phyloP scores from a whole-genome alignment of 2,888 invertebrate species.

The Kryphioiulus occultus region DNA sequence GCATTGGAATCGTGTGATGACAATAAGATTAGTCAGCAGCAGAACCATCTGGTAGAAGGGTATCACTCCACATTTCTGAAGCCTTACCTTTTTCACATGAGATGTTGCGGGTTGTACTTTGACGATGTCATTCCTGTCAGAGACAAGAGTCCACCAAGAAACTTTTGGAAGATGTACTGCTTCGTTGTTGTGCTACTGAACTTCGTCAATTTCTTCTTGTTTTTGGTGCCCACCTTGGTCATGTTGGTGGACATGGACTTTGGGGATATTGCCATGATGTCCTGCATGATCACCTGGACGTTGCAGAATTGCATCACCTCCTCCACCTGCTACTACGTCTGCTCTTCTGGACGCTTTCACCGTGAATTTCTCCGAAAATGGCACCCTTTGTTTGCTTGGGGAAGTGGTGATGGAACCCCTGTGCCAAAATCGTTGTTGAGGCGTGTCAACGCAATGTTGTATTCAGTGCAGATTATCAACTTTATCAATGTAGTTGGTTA shows the following conservation, averaged over 20 bases:
- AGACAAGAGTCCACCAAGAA: background rate
- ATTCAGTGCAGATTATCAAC: background rate
- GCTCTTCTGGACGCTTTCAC: background rate
- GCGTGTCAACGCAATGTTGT: background rate
- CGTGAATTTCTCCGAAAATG: background rate
- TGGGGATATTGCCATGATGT: background rate
- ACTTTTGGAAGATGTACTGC: background rate
- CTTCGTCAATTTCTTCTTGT: background rate
- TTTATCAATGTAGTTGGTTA: background rate
- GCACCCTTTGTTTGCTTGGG: background rate
- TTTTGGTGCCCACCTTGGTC: background rate
- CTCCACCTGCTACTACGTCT: conserved; percentile 28
- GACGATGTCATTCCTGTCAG: background rate
- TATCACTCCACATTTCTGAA: background rate
- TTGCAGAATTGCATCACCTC: conserved; percentile 11
- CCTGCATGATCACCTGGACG: background rate
- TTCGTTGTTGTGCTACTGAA: background rate
- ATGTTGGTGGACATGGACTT: background rate
- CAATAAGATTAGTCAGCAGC: background rate
- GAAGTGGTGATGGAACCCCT: background rate
- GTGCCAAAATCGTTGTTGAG: background rate
- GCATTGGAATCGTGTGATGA: background rate
- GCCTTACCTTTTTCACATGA: conserved; percentile 7
- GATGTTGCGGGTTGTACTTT: background rate
- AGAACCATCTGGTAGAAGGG: background rate